Conservation (phyloP, 2,797 vertebrate genomes). For the Euphonia xanthogaster region DNA sequence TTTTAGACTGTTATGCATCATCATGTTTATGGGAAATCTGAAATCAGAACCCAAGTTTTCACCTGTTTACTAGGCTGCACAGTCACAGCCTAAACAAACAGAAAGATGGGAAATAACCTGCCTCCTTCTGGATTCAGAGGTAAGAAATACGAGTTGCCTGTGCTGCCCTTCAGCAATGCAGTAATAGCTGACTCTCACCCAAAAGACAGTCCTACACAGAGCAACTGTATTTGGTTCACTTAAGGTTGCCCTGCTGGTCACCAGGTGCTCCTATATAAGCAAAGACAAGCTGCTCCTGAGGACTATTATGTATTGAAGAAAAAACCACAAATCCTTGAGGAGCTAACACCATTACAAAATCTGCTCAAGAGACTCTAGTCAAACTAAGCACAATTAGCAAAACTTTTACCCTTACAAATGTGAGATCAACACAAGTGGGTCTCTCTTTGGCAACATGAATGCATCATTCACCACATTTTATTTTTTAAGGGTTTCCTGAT, state of each 20-base stretch:
- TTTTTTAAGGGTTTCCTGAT: neutral
- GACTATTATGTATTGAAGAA: neutral
- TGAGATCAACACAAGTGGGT: neutral
- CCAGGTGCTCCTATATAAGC: neutral
- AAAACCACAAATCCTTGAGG: neutral
- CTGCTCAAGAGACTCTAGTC: neutral
- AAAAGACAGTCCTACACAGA: neutral
- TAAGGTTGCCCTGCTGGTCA: neutral
- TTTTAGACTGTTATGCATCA: neutral
- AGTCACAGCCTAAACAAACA: neutral
- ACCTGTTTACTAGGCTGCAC: neutral
- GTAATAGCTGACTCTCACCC: neutral
- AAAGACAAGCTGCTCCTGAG: neutral
- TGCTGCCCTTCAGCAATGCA: neutral
- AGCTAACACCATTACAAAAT: neutral
- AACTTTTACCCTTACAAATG: neutral
- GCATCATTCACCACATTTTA: neutral
- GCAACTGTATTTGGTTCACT: rapidly evolving
- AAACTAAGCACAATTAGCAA: neutral
- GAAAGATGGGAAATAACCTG: neutral
- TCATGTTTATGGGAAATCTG: neutral
- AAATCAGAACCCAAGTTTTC: neutral
- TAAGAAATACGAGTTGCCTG: neutral
- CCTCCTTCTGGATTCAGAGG: neutral
- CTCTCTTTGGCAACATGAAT: neutral